Conservation (phyloP, 2,797 vertebrate genomes). For the Yasuhikotakia modesta region DNA sequence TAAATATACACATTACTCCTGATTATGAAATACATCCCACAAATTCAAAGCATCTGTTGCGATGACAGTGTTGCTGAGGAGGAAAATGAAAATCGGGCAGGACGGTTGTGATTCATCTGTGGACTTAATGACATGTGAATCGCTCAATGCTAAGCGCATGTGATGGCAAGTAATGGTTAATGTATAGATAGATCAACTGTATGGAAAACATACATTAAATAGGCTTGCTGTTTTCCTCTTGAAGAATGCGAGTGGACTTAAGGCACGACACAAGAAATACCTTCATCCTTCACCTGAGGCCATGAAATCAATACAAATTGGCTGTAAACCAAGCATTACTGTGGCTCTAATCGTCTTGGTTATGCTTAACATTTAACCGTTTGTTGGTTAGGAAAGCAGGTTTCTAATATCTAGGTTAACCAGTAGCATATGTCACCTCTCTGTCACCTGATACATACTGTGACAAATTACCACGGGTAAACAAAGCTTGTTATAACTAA, state of each 20-base stretch:
- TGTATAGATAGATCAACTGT: neutral
- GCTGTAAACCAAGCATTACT: neutral
- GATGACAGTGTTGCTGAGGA: conserved; percentile 33
- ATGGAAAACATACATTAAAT: neutral
- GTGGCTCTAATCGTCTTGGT: neutral
- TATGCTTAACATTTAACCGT: neutral
- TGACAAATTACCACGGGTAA: conserved; percentile 2
- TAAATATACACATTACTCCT: conserved; percentile 20
- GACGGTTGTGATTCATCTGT: neutral
- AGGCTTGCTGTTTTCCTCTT: neutral
- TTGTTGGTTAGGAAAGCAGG: neutral
- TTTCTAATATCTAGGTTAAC: conserved; percentile 6
- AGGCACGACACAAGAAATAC: neutral
- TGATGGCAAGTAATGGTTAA: neutral
- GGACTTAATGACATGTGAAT: neutral
- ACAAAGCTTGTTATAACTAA: neutral
- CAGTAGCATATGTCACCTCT: neutral
- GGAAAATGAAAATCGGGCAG: conserved; percentile 6
- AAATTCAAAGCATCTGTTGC: conserved; percentile 11
- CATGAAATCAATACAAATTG: neutral
- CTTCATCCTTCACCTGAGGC: neutral
- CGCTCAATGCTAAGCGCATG: neutral
- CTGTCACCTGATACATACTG: conserved; percentile 25
- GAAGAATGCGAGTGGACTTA: neutral
- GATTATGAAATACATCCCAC: conserved; percentile 29